Evolutionary conservation across 2,888 invertebrate species (phyloP), one percentile per base, ranked within the genome.

Genomic region (Pollenia labialis): DNA sequence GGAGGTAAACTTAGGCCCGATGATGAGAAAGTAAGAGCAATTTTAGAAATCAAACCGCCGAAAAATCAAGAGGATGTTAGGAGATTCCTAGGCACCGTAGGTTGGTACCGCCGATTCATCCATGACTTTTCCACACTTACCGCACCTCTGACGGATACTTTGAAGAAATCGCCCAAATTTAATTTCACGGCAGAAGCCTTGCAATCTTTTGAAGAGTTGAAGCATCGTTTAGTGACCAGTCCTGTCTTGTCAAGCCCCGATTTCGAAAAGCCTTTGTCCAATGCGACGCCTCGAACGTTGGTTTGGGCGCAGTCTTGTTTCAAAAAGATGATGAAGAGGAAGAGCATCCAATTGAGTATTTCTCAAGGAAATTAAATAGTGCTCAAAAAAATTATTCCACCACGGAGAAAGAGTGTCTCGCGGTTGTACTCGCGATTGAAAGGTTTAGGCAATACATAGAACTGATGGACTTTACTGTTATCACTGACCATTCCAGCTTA

Each of bases 91-190:
- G 48, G 58, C 0, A 69, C 69, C 0, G 58, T 58, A n/a, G 56
- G 62, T 0, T 80, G 69, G 83, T 83, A 64, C 14, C 42, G 71
- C 2, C 23, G 71, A 10, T 75, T 75, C 12, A 74, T 81, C 4
- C 42, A 4, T 1, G 66, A 81, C 23, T 66, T 64, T 46, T 42
- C 81, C 6, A 66, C 72, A 1, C 11, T 74, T 12, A 44, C 81
- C 2, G 64, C 81, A 44, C 66, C 72, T 4, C 50, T 81, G 0
- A 72, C 74, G 0, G 60, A 74, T 40, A 60, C 60, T 4, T 16
- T 74, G 2, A 74, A 23, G 23, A 23, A 23, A 23, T 23, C 23
- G 0, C 23, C 23, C 3, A 23, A 2, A 23, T 23, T 23, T 23
- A 23, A 23, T 23, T 23, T 23, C 23, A 23, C 23, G 1, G 1